Evolutionary conservation across 30 jellyfish, hydroid and myxozoan genomes (phyloP).

Genomic region (Hydractinia symbiolongicarpus): DNA sequence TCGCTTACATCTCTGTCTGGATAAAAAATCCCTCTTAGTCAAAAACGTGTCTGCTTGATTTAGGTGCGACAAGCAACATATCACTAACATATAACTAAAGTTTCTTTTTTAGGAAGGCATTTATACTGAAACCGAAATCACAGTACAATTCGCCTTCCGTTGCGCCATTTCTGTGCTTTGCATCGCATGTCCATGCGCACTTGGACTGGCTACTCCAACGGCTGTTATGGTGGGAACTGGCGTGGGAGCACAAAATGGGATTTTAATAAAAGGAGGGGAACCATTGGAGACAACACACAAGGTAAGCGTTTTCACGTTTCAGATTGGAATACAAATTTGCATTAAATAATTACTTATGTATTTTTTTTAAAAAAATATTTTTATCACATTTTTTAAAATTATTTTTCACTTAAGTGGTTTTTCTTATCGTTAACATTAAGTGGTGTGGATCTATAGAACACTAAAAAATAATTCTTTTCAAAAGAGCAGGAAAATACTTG

Average conservation of each 20-base stretch:
- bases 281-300: constrained; percentile 92
- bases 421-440: too few species aligned
- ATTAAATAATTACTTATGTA: background rate
- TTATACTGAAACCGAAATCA: constrained; percentile 44
- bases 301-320: constrained; percentile 28
- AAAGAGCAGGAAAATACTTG: too few species aligned
- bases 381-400: too few species aligned
- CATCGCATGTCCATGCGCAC: constrained; percentile 99
- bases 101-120: background rate
- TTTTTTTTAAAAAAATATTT: background rate
- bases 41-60: too few species aligned
- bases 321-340: background rate
- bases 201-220: constrained; percentile 99
- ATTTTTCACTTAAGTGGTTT: too few species aligned
- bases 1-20: too few species aligned
- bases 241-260: constrained; percentile 98
- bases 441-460: too few species aligned
- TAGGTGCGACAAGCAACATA: too few species aligned
- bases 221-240: constrained; percentile 99
- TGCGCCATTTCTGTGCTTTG: constrained; percentile 95
- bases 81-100: too few species aligned
- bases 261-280: constrained; percentile 95
- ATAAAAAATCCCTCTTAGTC: too few species aligned
- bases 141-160: constrained; percentile 91
- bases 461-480: too few species aligned